Evolutionary conservation across 2,888 invertebrate species (phyloP).

Genomic region (Lissonota sp.): DNA sequence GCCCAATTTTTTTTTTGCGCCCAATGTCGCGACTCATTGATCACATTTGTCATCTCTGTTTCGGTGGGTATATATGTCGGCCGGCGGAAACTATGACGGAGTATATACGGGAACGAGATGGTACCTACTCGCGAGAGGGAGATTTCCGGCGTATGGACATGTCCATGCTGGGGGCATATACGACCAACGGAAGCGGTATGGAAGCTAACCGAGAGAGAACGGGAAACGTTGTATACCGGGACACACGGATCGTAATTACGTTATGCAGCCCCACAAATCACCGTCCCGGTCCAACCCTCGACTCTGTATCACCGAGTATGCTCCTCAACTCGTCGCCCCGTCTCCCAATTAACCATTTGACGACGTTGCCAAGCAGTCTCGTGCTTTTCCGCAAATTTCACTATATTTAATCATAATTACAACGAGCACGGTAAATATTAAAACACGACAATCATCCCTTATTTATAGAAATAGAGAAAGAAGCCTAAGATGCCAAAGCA

Average conservation of each 20-base stretch:
- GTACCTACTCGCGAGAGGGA: constrained; percentile 40
- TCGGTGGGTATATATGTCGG: constrained; percentile 1
- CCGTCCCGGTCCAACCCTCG: constrained; percentile 43
- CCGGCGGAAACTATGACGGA: constrained; percentile 41
- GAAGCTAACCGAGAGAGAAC: constrained; percentile 54
- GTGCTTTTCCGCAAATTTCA: constrained; percentile 18
- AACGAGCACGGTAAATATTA: not conserved
- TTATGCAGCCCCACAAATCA: constrained; percentile 66
- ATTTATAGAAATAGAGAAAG: too few relatives aligned
- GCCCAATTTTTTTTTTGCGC: too few relatives aligned
- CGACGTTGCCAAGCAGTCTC: constrained; percentile 38
- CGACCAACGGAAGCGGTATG: constrained; percentile 34
- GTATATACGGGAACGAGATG: constrained; percentile 9
- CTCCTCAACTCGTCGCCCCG: constrained; percentile 36
- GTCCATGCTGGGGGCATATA: constrained; percentile 22
- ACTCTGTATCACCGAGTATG: constrained; percentile 17
- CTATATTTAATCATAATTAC: not conserved
- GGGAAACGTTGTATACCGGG: constrained; percentile 52
- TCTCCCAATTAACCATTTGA: constrained; percentile 63
- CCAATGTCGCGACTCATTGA: not conserved
- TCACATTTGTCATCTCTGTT: constrained; percentile 14
- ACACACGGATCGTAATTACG: constrained; percentile 67
- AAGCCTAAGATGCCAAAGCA: too few relatives aligned
- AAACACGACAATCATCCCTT: too few relatives aligned
- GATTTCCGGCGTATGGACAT: constrained; percentile 58